These are phyloP conservation scores for Patiria miniata DNA, from an alignment of 35 echinoderm and acorn worm genomes.

Conservation along the genomic window DNA sequence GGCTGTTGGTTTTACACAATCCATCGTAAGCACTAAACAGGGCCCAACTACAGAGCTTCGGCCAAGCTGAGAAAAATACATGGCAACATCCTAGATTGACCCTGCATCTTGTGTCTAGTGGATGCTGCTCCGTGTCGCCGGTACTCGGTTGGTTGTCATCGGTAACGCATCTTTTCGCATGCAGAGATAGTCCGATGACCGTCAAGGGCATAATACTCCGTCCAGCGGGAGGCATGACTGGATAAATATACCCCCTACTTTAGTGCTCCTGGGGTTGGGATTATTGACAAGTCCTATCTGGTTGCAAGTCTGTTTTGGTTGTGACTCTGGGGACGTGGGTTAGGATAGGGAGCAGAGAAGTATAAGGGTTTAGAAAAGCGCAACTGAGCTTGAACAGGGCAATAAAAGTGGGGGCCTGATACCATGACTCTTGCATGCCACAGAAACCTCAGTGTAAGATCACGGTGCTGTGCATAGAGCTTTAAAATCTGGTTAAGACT, in stretches of 20 bases:
- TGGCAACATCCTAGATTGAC: constrained; percentile 12
- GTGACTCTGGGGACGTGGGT: not conserved
- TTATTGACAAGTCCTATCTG: constrained; percentile 28
- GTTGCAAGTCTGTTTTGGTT: constrained; percentile 17
- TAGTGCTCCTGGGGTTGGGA: not conserved
- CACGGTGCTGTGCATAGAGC: too few relatives aligned
- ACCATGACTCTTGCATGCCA: too few relatives aligned
- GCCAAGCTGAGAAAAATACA: not conserved
- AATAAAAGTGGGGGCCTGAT: too few relatives aligned
- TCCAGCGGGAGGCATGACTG: not conserved
- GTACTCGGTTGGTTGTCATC: constrained; percentile 3
- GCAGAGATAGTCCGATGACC: not conserved
- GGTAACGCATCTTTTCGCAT: not conserved
- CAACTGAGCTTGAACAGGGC: too few relatives aligned
- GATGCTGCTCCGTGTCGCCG: not conserved
- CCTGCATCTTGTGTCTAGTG: not conserved
- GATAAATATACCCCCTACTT: constrained; percentile 11
- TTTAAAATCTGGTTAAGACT: too few relatives aligned
- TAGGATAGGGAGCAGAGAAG: too few relatives aligned
- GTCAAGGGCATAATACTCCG: not conserved
- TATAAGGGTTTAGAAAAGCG: too few relatives aligned
- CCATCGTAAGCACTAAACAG: too few relatives aligned
- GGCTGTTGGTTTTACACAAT: too few relatives aligned
- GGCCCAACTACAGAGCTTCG: too few relatives aligned
- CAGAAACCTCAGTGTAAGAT: too few relatives aligned